Conservation (phyloP, 2,113 vertebrate species). For the Pseudonaja textilis region DNA sequence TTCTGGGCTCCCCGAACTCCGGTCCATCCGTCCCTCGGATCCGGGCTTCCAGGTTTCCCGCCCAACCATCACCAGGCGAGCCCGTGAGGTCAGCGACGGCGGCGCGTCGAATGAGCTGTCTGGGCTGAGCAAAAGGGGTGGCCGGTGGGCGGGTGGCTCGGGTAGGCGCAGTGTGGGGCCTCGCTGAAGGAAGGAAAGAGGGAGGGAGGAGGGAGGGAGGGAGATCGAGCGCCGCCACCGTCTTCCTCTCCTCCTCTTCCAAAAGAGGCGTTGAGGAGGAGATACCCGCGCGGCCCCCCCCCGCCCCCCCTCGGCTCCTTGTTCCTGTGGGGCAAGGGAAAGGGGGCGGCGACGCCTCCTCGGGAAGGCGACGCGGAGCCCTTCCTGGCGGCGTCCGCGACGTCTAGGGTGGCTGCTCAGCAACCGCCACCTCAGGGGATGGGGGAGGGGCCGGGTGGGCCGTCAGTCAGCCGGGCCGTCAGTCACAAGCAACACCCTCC, state of each 20-base stretch:
- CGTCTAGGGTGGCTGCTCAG: too few relatives aligned
- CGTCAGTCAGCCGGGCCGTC: neutral
- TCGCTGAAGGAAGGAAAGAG: neutral
- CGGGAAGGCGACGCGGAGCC: neutral
- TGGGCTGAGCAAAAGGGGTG: conserved; percentile 41
- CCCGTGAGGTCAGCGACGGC: conserved; percentile 50
- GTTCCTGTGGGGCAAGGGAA: neutral
- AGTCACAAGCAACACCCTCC: neutral
- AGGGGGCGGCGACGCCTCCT: neutral
- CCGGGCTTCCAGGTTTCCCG: conserved; percentile 29
- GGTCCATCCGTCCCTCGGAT: fast-evolving
- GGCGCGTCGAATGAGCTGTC: conserved; percentile 41
- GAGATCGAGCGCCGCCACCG: conserved; percentile 18
- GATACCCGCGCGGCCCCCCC: neutral
- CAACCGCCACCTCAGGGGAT: neutral
- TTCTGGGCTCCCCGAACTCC: neutral
- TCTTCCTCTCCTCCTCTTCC: neutral
- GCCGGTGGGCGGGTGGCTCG: conserved; percentile 48
- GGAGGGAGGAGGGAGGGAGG: neutral
- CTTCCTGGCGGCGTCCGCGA: neutral
- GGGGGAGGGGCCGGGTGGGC: neutral
- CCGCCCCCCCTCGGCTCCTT: neutral
- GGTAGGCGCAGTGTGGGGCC: conserved; percentile 57
- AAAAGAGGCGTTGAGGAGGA: neutral
- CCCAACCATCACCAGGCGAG: conserved; percentile 30